Evolutionary conservation across 2,113 vertebrate species (phyloP).

Genomic region (Cheilinus undulatus): DNA sequence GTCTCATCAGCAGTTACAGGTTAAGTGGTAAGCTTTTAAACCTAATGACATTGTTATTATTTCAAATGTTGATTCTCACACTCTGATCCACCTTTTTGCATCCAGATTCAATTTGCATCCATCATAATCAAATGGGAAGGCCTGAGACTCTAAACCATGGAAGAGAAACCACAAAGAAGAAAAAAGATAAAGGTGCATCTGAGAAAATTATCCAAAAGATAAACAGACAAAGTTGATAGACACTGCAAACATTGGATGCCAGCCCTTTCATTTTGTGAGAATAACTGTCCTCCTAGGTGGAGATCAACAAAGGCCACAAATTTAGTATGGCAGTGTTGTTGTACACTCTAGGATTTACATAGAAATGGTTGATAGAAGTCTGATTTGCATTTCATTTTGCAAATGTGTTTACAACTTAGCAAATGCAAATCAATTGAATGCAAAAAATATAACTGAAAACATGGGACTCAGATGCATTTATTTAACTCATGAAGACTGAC

Average conservation of each 20-base stretch:
- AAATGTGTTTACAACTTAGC: background rate
- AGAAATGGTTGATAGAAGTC: background rate
- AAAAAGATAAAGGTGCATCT: background rate
- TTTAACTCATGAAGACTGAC: background rate
- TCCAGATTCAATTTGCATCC: too few relatives aligned
- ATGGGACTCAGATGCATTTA: background rate
- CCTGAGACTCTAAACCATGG: background rate
- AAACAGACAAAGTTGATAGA: background rate
- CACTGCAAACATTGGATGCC: background rate
- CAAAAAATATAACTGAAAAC: background rate
- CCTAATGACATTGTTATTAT: too few relatives aligned
- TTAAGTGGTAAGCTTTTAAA: too few relatives aligned
- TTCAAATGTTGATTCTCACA: too few relatives aligned
- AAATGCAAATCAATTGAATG: background rate
- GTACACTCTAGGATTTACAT: background rate
- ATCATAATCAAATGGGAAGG: too few relatives aligned
- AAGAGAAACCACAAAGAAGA: background rate
- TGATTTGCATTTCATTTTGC: constrained; percentile 18
- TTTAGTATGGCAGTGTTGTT: background rate
- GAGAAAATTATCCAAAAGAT: background rate
- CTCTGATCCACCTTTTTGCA: background rate
- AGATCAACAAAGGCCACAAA: background rate
- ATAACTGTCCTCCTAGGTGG: background rate
- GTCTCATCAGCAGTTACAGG: too few relatives aligned
- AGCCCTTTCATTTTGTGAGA: background rate